A percentile compares a stretch with the other conserved stretches of the same genome.
Evolutionary conservation across 2,113 vertebrate species (phyloP).

Genomic region (Melanerpes aurifrons): DNA sequence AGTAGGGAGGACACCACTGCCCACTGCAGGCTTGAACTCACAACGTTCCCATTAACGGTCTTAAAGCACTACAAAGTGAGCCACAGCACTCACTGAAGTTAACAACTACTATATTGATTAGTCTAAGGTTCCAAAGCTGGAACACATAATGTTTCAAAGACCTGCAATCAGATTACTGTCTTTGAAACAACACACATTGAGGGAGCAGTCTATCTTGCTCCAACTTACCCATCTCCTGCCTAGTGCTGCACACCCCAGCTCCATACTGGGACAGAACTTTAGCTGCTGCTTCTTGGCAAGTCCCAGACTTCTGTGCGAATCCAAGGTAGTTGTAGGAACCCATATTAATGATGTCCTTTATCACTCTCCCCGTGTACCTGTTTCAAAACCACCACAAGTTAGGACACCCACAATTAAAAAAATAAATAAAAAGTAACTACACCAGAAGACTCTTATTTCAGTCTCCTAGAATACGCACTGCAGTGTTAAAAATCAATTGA

Average conservation of each 20-base stretch:
- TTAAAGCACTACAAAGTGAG: too few relatives aligned
- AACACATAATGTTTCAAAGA: neutral
- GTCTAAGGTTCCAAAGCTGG: neutral
- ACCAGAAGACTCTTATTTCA: neutral
- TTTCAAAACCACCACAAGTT: constrained; percentile 43
- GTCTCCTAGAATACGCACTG: neutral
- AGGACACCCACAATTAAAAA: neutral
- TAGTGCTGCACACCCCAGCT: constrained; percentile 88
- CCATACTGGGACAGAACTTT: constrained; percentile 84
- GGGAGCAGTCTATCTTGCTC: neutral
- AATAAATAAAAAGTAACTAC: neutral
- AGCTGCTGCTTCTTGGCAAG: constrained; percentile 85
- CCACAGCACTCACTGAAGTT: neutral
- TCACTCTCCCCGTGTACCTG: constrained; percentile 91
- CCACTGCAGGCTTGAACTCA: too few relatives aligned
- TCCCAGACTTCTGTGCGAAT: constrained; percentile 88
- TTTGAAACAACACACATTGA: neutral
- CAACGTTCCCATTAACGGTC: too few relatives aligned
- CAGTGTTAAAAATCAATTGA: constrained; percentile 19
- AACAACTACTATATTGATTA: neutral
- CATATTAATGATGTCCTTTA: constrained; percentile 95
- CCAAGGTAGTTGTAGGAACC: constrained; percentile 98
- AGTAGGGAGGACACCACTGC: too few relatives aligned
- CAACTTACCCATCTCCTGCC: constrained; percentile 92
- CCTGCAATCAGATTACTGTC: neutral